Evolutionary conservation across 2,888 invertebrate genomes (phyloP).

Genomic region (Synergus umbraculus): DNA sequence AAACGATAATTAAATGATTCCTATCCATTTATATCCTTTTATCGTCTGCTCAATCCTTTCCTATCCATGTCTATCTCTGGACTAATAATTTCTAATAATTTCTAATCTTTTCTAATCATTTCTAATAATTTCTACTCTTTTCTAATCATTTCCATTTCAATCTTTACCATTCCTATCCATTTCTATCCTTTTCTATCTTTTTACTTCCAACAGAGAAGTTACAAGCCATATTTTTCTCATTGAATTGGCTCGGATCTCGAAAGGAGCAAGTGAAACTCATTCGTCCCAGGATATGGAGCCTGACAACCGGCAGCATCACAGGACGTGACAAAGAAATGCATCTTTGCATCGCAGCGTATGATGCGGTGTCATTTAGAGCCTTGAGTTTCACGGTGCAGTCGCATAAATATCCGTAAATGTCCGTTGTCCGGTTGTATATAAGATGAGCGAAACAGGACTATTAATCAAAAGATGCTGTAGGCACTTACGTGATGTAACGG

Average conservation of each 20-base stretch:
- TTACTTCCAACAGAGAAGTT: too few species aligned
- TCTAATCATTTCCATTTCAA: too few species aligned
- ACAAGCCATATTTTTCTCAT: too few species aligned
- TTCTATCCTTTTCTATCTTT: too few species aligned
- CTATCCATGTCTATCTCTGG: too few species aligned
- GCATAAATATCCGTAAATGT: constrained; percentile 72
- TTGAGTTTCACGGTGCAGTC: constrained; percentile 58
- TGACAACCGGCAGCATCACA: constrained; percentile 6
- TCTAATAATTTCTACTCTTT: too few species aligned
- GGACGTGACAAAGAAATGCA: constrained; percentile 17
- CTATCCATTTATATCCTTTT: too few species aligned
- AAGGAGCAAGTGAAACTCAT: neutral
- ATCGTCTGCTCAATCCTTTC: too few species aligned
- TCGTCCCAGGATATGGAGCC: neutral
- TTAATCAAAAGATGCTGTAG: constrained; percentile 73
- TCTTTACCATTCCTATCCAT: too few species aligned
- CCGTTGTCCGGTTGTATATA: constrained; percentile 63
- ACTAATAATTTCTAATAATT: too few species aligned
- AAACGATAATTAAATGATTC: too few species aligned
- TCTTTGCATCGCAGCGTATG: neutral
- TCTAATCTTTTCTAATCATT: too few species aligned
- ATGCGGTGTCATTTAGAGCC: constrained; percentile 18
- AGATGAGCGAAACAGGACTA: constrained; percentile 60
- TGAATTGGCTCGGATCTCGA: neutral
- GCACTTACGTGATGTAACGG: constrained; percentile 70